Evolutionary conservation across 2,888 invertebrate genomes (phyloP).

Genomic region (Spisula solida): DNA sequence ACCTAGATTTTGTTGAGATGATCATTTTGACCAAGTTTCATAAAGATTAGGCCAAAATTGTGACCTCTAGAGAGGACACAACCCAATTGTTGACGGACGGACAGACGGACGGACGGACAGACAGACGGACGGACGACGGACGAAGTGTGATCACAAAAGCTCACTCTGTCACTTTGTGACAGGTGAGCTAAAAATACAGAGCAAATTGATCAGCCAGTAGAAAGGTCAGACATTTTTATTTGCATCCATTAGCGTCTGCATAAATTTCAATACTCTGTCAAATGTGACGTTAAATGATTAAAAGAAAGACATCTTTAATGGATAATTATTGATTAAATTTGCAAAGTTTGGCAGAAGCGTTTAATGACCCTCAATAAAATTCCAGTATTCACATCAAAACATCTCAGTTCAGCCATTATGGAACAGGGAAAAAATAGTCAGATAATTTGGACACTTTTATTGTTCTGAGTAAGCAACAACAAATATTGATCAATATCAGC

Average conservation of each 20-base stretch:
- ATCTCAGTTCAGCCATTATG: neutral
- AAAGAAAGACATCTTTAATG: neutral
- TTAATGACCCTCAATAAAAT: neutral
- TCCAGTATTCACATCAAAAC: conserved; percentile 4
- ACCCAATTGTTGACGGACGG: too few relatives aligned
- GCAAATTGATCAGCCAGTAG: too few relatives aligned
- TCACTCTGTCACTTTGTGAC: too few relatives aligned
- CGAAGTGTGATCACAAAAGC: too few relatives aligned
- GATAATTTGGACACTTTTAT: neutral
- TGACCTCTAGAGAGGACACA: too few relatives aligned
- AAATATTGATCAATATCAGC: neutral
- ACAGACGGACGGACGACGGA: too few relatives aligned
- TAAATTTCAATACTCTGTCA: neutral
- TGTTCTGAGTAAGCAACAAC: neutral
- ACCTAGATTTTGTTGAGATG: too few relatives aligned
- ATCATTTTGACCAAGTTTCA: too few relatives aligned
- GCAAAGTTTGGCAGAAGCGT: neutral
- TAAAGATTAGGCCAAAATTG: too few relatives aligned
- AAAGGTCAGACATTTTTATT: too few relatives aligned
- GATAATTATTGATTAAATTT: conserved; percentile 8
- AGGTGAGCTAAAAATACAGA: too few relatives aligned
- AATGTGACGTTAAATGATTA: neutral
- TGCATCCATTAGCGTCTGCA: neutral
- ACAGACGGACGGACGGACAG: too few relatives aligned
- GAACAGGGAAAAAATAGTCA: neutral